phyloP scores from a whole-genome alignment of 2,113 vertebrate genomes.

The Eretmochelys imbricata region DNA sequence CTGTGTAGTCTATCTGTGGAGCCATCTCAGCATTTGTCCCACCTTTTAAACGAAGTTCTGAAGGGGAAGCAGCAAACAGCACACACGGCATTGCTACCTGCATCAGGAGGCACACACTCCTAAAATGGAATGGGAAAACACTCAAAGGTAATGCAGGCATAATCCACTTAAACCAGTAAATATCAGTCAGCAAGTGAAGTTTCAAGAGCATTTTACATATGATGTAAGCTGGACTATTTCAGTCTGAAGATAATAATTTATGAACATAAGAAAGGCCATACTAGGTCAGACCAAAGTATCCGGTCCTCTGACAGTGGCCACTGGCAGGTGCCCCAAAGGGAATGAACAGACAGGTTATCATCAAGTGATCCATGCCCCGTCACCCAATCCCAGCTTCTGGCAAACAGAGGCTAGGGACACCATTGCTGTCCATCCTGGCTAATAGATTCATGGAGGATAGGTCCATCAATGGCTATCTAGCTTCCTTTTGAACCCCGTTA shows the following conservation, averaged over 20 bases:
- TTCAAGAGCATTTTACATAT: neutral
- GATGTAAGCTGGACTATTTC: neutral
- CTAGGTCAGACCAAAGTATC: no score
- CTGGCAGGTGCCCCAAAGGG: no score
- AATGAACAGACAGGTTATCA: no score
- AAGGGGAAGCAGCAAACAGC: conserved; percentile 87
- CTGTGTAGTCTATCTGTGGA: conserved; percentile 95
- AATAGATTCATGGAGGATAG: no score
- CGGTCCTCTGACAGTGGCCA: no score
- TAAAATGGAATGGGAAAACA: conserved; percentile 64
- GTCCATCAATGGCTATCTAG: no score
- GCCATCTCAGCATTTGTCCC: conserved; percentile 99
- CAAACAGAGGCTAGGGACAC: no score
- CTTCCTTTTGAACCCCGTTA: no score
- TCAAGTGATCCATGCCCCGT: no score
- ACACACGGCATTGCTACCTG: conserved; percentile 94
- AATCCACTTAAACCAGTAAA: neutral
- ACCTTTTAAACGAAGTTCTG: conserved; percentile 90
- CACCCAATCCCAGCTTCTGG: no score
- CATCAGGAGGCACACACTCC: conserved; percentile 95
- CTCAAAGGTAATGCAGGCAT: neutral
- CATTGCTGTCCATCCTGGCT: no score
- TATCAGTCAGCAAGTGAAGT: neutral
- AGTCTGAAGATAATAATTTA: neutral
- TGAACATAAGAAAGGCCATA: neutral